Evolutionary conservation across 2,888 invertebrate species (phyloP).

Genomic region (Odontocolon sp.): DNA sequence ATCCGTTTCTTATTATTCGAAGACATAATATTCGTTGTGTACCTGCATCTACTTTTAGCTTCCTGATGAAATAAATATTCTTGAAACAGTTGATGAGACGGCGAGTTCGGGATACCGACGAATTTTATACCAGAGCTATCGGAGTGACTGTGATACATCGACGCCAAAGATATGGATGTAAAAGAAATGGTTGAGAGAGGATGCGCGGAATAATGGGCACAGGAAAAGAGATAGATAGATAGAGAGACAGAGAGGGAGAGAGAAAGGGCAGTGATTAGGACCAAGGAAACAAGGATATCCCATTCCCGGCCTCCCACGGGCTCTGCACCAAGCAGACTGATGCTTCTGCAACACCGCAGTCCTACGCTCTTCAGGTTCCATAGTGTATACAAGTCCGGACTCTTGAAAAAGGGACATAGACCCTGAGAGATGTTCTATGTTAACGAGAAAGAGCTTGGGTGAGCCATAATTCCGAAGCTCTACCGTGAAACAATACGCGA

Average conservation of each 20-base stretch:
- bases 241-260: not conserved
- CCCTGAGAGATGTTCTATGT: too few relatives aligned
- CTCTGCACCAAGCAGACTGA: conserved; percentile 5
- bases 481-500: conserved; percentile 35
- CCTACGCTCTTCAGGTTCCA: conserved; percentile 19
- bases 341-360: conserved; percentile 11
- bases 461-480: conserved; percentile 39
- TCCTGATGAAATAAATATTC: not conserved
- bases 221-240: not conserved
- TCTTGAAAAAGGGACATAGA: not conserved
- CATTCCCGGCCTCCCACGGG: conserved; percentile 50
- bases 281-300: conserved; percentile 48
- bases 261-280: conserved; percentile 38
- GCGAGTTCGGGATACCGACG: not conserved
- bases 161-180: conserved; percentile 6
- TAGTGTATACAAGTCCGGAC: not conserved
- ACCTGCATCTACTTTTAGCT: not conserved
- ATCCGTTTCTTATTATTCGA: not conserved
- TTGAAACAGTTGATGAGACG: not conserved
- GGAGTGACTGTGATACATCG: not conserved
- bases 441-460: conserved; percentile 13
- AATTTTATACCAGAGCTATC: conserved; percentile 1
- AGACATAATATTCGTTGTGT: conserved; percentile 1
- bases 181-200: not conserved
- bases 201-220: conserved; percentile 14